These are phyloP conservation scores for Ctenosaura bakeri DNA, from an alignment of 2,797 vertebrate species.

Conservation along the genomic window DNA sequence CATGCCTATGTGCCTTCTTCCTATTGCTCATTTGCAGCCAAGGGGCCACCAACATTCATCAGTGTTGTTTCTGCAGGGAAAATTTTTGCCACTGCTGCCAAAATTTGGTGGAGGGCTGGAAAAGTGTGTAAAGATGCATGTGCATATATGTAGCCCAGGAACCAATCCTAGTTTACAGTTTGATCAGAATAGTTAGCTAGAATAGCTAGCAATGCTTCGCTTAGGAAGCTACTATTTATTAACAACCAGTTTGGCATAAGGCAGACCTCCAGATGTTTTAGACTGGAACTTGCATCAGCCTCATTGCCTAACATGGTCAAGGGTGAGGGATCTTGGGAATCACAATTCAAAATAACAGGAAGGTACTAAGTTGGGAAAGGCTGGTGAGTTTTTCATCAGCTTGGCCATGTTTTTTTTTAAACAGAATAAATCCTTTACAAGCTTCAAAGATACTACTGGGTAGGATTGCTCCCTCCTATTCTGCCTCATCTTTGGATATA, in stretches of 20 bases:
- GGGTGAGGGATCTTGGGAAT: neutral
- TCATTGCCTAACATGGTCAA: neutral
- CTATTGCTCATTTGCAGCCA: neutral
- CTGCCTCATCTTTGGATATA: neutral
- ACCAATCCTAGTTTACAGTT: too few species aligned
- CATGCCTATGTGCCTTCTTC: neutral
- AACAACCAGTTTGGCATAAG: too few species aligned
- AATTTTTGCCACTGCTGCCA: too few species aligned
- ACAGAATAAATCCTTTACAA: conserved; percentile 2
- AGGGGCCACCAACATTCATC: neutral
- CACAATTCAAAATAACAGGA: neutral
- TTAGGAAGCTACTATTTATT: too few species aligned
- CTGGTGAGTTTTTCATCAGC: neutral
- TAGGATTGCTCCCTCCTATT: neutral
- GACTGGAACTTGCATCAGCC: neutral
- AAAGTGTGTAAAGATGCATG: too few species aligned
- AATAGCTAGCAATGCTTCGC: too few species aligned
- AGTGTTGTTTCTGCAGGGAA: neutral
- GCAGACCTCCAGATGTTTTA: neutral
- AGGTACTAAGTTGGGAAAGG: neutral
- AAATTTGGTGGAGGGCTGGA: too few species aligned
- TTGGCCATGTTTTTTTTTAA: neutral
- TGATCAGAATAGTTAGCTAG: too few species aligned
- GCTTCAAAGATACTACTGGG: neutral
- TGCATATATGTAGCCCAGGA: too few species aligned